A percentile compares a stretch with the other conserved stretches of the same genome.
phyloP scores from a whole-genome alignment of 2,113 vertebrate genomes.

The Alligator sinensis region DNA sequence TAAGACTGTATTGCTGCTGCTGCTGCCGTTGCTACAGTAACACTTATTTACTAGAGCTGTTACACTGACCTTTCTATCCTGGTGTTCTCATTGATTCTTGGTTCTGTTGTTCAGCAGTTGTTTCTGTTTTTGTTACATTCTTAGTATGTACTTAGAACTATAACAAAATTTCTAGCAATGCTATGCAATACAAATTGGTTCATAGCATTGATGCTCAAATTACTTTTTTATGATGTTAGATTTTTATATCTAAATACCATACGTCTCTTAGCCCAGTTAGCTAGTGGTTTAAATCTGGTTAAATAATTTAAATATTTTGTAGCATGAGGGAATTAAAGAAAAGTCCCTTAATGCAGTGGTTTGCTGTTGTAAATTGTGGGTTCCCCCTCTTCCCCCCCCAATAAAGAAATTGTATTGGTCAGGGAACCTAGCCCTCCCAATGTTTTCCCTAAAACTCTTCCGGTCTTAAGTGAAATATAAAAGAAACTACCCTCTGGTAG shows the following conservation, averaged over 20 bases:
- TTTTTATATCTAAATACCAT: neutral
- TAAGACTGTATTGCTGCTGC: neutral
- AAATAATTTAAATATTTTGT: neutral
- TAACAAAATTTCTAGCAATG: neutral
- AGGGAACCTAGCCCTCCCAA: neutral
- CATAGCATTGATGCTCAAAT: neutral
- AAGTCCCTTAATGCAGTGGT: neutral
- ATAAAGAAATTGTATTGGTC: neutral
- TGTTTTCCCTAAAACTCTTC: neutral
- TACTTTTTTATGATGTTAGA: neutral
- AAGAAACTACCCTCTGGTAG: neutral
- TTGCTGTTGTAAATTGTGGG: neutral
- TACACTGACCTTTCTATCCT: neutral
- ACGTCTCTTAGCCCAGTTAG: neutral
- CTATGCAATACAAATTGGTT: neutral
- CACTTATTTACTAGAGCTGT: neutral
- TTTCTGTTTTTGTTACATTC: neutral
- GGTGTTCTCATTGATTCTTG: neutral
- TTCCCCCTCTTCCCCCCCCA: neutral
- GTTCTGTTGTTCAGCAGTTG: neutral
- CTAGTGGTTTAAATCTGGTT: neutral
- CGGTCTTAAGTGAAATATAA: neutral
- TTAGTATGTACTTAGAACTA: neutral
- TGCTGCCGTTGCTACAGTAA: neutral
- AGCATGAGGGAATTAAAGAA: neutral